A percentile compares a stretch with the other conserved stretches of the same genome.
phyloP scores from a whole-genome alignment of 2,797 vertebrate species.

The Lepus oiostolus region DNA sequence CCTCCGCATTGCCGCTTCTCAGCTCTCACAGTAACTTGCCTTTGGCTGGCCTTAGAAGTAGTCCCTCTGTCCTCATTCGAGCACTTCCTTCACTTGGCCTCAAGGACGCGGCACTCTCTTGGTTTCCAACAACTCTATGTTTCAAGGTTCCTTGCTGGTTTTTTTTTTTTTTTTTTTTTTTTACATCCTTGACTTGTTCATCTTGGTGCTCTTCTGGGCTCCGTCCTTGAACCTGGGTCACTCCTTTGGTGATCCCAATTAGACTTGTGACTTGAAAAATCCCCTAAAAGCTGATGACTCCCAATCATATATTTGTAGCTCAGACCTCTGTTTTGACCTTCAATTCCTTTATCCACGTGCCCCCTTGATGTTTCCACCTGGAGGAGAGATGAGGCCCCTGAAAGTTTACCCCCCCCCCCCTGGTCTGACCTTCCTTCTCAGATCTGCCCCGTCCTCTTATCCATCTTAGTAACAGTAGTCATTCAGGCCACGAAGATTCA shows the following conservation, averaged over 20 bases:
- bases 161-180: background rate
- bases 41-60: background rate
- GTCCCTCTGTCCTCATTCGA: background rate
- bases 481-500: background rate
- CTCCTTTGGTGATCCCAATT: background rate
- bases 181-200: background rate
- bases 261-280: background rate
- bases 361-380: background rate
- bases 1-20: background rate
- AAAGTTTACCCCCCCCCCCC: background rate
- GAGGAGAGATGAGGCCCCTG: background rate
- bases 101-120: background rate
- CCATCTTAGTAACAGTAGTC: background rate
- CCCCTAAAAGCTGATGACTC: background rate
- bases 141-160: background rate
- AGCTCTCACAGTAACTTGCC: background rate
- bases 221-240: background rate
- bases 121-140: background rate
- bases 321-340: background rate
- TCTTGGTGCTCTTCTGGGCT: background rate
- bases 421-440: background rate
- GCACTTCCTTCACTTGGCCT: background rate
- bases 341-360: slow-evolving; percentile 12
- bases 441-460: background rate
- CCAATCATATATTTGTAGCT: background rate